These are phyloP conservation scores for Anas platyrhynchos DNA, from an alignment of 2,113 vertebrate genomes.

Conservation along the genomic window DNA sequence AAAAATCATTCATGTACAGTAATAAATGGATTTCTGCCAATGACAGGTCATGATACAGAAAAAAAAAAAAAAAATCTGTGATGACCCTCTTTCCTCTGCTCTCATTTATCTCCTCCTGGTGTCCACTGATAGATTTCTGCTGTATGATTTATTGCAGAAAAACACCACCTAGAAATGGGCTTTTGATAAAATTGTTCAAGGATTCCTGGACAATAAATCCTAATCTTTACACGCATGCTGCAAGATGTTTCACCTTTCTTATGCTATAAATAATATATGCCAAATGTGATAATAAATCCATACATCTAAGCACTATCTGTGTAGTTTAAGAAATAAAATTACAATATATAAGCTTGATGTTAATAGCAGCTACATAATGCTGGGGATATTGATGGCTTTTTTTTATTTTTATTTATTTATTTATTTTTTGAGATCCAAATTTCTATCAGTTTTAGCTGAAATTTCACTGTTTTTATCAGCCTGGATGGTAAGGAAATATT, in stretches of 20 bases:
- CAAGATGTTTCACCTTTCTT: conserved; percentile 96
- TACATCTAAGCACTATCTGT: conserved; percentile 88
- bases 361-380: conserved; percentile 69
- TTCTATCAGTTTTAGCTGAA: conserved; percentile 60
- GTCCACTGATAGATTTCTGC: conserved; percentile 96
- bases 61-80: conserved; percentile 92
- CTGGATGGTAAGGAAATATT: conserved; percentile 57
- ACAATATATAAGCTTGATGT: conserved; percentile 68
- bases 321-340: conserved; percentile 85
- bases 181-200: conserved; percentile 99
- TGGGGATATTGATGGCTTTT: conserved; percentile 63
- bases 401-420: too few species aligned
- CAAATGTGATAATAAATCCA: conserved; percentile 93
- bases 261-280: conserved; percentile 93
- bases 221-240: conserved; percentile 96
- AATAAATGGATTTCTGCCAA: conserved; percentile 88
- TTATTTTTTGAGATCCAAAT: conserved; percentile 66
- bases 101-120: conserved; percentile 98
- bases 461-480: conserved; percentile 67
- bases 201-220: conserved; percentile 99
- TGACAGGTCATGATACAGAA: conserved; percentile 90
- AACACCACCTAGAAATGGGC: conserved; percentile 99
- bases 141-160: conserved; percentile 98
- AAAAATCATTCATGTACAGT: conserved; percentile 89
- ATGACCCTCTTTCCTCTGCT: conserved; percentile 96